phyloP scores from a whole-genome alignment of 1,140 invertebrate species.

The Macrocentrus cingulum region DNA sequence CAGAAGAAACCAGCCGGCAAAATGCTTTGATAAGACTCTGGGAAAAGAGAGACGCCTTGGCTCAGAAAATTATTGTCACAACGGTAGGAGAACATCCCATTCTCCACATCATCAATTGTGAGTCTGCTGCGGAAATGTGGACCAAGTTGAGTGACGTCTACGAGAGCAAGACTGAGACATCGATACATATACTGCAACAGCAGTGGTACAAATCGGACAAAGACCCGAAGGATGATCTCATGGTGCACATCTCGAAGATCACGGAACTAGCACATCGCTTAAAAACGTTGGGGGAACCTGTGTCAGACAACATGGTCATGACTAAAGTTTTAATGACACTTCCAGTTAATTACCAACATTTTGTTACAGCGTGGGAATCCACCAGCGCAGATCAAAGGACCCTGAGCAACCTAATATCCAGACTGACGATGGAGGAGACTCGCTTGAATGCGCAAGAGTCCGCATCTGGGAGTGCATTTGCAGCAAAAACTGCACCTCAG shows the following conservation, averaged over 20 bases:
- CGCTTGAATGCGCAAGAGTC: background rate
- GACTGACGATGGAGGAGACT: slow-evolving; percentile 35
- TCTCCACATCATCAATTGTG: slow-evolving; percentile 38
- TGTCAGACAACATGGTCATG: slow-evolving; percentile 36
- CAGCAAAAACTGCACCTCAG: background rate
- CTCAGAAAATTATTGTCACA: slow-evolving; percentile 33
- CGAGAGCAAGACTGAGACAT: slow-evolving; percentile 39
- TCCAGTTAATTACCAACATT: slow-evolving; percentile 37
- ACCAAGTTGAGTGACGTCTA: slow-evolving; percentile 39
- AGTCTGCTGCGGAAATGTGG: slow-evolving; percentile 42
- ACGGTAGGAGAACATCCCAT: slow-evolving; percentile 32
- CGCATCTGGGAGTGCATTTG: background rate
- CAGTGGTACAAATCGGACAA: slow-evolving; percentile 37
- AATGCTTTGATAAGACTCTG: slow-evolving; percentile 29
- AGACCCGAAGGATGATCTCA: slow-evolving; percentile 28
- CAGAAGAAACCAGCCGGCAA: background rate
- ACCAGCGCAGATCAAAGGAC: slow-evolving; percentile 30
- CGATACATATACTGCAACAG: slow-evolving; percentile 37
- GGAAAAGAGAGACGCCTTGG: slow-evolving; percentile 30
- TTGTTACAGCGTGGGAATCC: slow-evolving; percentile 45
- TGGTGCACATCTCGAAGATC: slow-evolving; percentile 38
- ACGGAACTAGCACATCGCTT: slow-evolving; percentile 12
- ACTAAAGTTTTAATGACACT: slow-evolving; percentile 37
- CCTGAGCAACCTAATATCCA: slow-evolving; percentile 34
- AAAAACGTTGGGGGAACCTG: background rate